phyloP scores from a whole-genome alignment of 2,797 vertebrate genomes.

The Fringilla coelebs region DNA sequence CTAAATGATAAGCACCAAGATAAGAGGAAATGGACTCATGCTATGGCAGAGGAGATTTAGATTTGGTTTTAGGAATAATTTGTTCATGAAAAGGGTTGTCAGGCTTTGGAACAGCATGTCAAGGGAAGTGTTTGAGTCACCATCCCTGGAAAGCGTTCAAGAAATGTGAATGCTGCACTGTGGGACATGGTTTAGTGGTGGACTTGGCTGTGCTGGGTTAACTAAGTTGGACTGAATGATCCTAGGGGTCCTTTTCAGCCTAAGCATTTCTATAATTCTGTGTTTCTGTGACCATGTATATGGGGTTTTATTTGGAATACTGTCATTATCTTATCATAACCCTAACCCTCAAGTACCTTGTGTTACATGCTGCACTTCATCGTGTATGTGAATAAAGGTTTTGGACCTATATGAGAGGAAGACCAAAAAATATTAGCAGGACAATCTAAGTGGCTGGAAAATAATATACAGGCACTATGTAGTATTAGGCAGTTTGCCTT shows the following conservation, averaged over 20 bases:
- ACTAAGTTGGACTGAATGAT: neutral
- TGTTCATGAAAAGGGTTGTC: neutral
- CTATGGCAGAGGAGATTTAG: neutral
- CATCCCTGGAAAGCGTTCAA: neutral
- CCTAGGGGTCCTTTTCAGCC: neutral
- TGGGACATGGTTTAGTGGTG: neutral
- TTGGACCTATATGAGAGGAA: neutral
- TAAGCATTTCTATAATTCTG: accelerated
- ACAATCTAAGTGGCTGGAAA: neutral
- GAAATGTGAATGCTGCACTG: neutral
- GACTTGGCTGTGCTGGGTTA: neutral
- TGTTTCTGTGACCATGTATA: neutral
- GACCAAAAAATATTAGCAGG: neutral
- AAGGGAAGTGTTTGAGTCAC: neutral
- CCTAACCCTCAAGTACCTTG: neutral
- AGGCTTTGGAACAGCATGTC: neutral
- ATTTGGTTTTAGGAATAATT: neutral
- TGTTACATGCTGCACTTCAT: neutral
- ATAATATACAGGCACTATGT: neutral
- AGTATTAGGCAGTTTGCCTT: neutral
- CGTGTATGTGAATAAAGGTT: neutral
- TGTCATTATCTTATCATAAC: neutral
- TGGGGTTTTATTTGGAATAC: neutral
- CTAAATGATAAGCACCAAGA: neutral
- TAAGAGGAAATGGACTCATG: neutral